Conservation (phyloP, 2,888 invertebrate species). For the Drosophila recens region DNA sequence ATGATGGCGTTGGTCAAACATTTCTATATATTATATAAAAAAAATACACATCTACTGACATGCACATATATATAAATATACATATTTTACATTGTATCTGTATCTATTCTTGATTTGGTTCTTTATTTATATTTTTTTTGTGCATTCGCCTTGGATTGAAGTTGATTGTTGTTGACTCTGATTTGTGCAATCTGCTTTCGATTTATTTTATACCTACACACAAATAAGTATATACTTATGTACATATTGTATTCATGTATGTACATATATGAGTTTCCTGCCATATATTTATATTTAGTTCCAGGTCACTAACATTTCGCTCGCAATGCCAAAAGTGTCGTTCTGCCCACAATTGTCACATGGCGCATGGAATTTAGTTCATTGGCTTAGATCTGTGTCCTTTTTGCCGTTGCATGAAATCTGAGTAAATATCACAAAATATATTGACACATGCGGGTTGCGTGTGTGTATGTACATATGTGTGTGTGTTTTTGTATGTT, state of each 20-base stretch:
- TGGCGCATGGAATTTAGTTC: slow-evolving; percentile 66
- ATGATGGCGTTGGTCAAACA: slow-evolving; percentile 48
- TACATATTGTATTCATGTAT: background rate
- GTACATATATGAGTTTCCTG: slow-evolving; percentile 16
- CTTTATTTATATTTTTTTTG: slow-evolving; percentile 15
- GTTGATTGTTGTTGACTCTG: slow-evolving; percentile 76
- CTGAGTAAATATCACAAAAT: slow-evolving; percentile 72
- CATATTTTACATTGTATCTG: slow-evolving; percentile 12
- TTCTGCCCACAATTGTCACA: slow-evolving; percentile 30
- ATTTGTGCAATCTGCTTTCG: slow-evolving; percentile 77
- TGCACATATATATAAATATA: background rate
- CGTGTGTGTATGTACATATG: slow-evolving; percentile 13
- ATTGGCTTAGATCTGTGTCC: slow-evolving; percentile 59
- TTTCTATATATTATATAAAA: slow-evolving; percentile 7
- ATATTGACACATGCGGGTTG: slow-evolving; percentile 73
- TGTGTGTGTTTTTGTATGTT: no score
- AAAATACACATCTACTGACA: background rate
- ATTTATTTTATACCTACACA: slow-evolving; percentile 64
- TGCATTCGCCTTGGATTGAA: slow-evolving; percentile 31
- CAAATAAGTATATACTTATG: background rate
- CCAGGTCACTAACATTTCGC: slow-evolving; percentile 69
- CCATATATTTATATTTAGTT: slow-evolving; percentile 25
- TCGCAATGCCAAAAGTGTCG: slow-evolving; percentile 4
- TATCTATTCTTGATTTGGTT: slow-evolving; percentile 23
- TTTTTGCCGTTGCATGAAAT: slow-evolving; percentile 54